Evolutionary conservation across 2,113 vertebrate species (phyloP), one percentile per base, ranked within the genome.

Genomic region (Hemicordylus capensis): DNA sequence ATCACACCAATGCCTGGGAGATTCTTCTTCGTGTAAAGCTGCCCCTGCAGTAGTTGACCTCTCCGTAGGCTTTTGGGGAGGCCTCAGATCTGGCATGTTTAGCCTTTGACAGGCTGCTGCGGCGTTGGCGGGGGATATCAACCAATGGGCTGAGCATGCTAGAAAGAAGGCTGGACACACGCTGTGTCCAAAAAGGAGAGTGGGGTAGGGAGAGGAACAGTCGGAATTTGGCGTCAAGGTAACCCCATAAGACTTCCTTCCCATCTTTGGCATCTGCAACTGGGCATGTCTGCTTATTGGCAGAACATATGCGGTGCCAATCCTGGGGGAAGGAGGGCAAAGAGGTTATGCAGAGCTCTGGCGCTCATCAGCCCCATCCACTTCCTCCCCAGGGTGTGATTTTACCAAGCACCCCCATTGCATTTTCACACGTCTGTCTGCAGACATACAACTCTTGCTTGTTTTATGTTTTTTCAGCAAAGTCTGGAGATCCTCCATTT

Each of bases 21-120:
- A 73, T 12, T 87, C 77, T 78, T 83, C 80, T 61, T 87, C 86
- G 63, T 85, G 73, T 84, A 56, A 86, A 86, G 44, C 64, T 42
- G 48, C n/a, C 74, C 69, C n/a, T n/a, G 1, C 8, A 39, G 48
- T 76, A 10, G 64, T 44, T 88, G 91, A 90, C 82, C 83, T 87
- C 51, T 4, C n/a, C n/a, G n/a, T 0, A 0, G 39, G 59, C 22
- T 26, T 46, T 28, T 34, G 28, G 61, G 5, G 28, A 22, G 61
- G 2, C 61, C 31, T 28, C 2, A 28, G 61, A 26, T 61, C 59
- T 28, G 6, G 59, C 59, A 28, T 61, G 59, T 28, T 61, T 61
- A 61, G 7, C 59, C 28, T 26, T 8, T 17, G 24, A 61, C 59
- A 61, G 24, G 24, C 59, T n/a, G n/a, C n/a, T n/a, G n/a, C n/a